Evolutionary conservation across 2,113 vertebrate genomes (phyloP).

Genomic region (Anolis carolinensis): DNA sequence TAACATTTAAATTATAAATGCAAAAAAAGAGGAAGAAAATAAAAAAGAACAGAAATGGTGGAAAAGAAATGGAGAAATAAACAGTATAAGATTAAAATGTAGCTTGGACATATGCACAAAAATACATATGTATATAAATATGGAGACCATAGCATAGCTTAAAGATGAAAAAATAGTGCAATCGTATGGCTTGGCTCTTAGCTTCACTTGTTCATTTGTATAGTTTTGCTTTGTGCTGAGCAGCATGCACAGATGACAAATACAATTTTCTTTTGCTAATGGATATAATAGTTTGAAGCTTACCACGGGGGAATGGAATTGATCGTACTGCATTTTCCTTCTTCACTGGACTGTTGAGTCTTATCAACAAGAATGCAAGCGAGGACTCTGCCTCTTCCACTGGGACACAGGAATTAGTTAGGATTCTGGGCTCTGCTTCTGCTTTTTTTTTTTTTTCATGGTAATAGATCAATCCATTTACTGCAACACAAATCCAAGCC

Average conservation of each 20-base stretch:
- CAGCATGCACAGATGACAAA: background rate
- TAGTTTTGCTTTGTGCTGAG: background rate
- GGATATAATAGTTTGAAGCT: background rate
- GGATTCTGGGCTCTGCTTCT: background rate
- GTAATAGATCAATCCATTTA: background rate
- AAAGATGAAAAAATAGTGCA: fast-evolving
- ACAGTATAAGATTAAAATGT: too few species aligned
- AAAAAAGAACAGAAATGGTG: too few species aligned
- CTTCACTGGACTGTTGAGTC: background rate
- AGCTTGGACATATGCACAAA: too few species aligned
- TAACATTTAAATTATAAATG: too few species aligned
- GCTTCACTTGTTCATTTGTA: background rate
- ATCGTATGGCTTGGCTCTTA: fast-evolving
- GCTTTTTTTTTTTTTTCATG: background rate
- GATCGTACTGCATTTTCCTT: background rate
- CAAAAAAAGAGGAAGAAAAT: too few species aligned
- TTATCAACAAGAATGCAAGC: background rate
- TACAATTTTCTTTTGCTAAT: background rate
- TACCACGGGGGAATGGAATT: background rate
- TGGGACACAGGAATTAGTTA: background rate
- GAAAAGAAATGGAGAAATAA: too few species aligned
- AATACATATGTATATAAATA: too few species aligned
- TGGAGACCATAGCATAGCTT: too few species aligned
- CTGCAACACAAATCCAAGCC: background rate
- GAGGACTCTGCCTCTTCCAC: background rate